Percentiles rank a stretch among this genome's conserved stretches.
Evolutionary conservation across 1,140 invertebrate species (phyloP).

Genomic region (Sitodiplosis mosellana): DNA sequence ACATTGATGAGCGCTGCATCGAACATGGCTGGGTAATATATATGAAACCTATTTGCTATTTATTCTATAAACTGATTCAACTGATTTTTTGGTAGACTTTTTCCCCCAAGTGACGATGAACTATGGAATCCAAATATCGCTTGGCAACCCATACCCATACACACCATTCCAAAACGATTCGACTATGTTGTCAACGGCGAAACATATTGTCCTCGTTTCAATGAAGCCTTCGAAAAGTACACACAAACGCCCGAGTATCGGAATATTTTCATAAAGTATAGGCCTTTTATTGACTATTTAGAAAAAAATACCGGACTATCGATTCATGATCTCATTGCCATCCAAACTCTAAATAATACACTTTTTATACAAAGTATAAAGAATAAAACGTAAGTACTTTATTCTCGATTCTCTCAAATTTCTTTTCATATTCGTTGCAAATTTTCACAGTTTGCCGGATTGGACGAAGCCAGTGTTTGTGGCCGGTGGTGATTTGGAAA

Average conservation of each 20-base stretch:
- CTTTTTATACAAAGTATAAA: conserved; percentile 49
- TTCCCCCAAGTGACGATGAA: conserved; percentile 37
- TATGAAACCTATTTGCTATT: no score
- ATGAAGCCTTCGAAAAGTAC: conserved; percentile 33
- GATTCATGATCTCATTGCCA: conserved; percentile 29
- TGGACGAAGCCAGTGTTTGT: conserved; percentile 42
- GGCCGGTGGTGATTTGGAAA: conserved; percentile 26
- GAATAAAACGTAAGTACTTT: conserved; percentile 24
- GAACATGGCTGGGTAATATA: conserved; percentile 57
- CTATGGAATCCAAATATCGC: conserved; percentile 46
- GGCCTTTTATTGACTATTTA: conserved; percentile 43
- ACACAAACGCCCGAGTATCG: conserved; percentile 34
- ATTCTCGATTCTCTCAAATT: neutral
- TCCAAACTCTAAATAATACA: conserved; percentile 45
- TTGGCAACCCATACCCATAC: conserved; percentile 85
- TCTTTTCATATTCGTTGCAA: neutral
- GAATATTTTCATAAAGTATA: conserved; percentile 36
- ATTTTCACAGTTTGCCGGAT: conserved; percentile 34
- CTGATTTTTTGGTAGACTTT: no score
- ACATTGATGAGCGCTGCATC: conserved; percentile 76
- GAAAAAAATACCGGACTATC: conserved; percentile 35
- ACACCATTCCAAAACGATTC: conserved; percentile 44
- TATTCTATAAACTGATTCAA: no score
- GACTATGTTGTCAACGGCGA: conserved; percentile 50
- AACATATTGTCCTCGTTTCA: conserved; percentile 44